Evolutionary conservation across 2,888 invertebrate species (phyloP).

Genomic region (Apamea epomidion): DNA sequence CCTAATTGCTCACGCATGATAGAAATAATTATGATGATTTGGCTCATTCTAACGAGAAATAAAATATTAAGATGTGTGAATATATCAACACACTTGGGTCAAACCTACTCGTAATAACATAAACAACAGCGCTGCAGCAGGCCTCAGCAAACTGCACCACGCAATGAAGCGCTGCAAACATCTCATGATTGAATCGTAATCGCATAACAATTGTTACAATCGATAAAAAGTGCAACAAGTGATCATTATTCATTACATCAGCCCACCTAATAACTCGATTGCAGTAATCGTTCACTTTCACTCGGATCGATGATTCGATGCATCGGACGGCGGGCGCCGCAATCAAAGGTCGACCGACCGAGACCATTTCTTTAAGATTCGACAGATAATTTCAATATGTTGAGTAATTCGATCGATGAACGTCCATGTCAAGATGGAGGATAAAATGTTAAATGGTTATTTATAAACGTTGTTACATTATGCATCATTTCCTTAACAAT

Average conservation of each 20-base stretch:
- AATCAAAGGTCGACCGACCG: conserved; percentile 77
- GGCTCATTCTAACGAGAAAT: neutral
- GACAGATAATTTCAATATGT: conserved; percentile 63
- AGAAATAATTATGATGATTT: neutral
- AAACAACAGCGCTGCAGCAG: conserved; percentile 5
- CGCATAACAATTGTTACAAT: conserved; percentile 73
- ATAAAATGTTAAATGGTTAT: conserved; percentile 42
- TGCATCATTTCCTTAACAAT: neutral
- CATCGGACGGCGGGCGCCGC: conserved; percentile 74
- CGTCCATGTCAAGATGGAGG: conserved; percentile 42
- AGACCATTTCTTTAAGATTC: conserved; percentile 73
- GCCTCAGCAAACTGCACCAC: conserved; percentile 1
- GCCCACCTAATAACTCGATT: conserved; percentile 84
- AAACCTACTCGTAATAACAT: neutral
- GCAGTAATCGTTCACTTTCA: conserved; percentile 87
- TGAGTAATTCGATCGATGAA: conserved; percentile 47
- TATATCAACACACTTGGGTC: no score
- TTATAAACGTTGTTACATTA: conserved; percentile 6
- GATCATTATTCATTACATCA: conserved; percentile 87
- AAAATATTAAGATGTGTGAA: neutral
- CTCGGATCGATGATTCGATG: conserved; percentile 79
- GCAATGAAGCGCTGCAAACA: conserved; percentile 56
- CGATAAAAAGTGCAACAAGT: conserved; percentile 82
- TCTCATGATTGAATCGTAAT: conserved; percentile 74
- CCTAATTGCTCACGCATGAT: neutral